These are phyloP conservation scores for Poeciliopsis paucimaculata DNA, from an alignment of 2,797 vertebrate genomes.

Conservation along the genomic window DNA sequence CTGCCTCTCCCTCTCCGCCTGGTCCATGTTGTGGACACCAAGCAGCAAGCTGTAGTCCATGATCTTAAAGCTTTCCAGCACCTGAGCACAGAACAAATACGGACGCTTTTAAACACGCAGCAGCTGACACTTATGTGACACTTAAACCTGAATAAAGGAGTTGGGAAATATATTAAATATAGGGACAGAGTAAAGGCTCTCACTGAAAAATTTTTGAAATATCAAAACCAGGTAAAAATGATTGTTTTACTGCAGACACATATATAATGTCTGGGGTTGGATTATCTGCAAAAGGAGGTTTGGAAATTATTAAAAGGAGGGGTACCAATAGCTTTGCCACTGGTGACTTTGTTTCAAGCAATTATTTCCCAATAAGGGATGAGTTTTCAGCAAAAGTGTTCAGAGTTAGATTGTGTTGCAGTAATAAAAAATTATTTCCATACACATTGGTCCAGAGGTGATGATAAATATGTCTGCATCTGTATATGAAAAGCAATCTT, in stretches of 20 bases:
- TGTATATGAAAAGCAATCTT: background rate
- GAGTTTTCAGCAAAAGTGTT: background rate
- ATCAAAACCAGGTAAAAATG: background rate
- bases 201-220: background rate
- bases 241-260: background rate
- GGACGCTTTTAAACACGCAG: background rate
- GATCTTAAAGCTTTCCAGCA: constrained; percentile 98
- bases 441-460: background rate
- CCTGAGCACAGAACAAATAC: constrained; percentile 71
- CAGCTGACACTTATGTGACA: constrained; percentile 15
- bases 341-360: background rate
- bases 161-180: background rate
- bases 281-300: too few relatives aligned
- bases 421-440: background rate
- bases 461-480: background rate
- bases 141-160: background rate
- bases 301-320: too few relatives aligned
- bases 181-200: background rate
- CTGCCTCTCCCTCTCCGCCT: constrained; percentile 90
- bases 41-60: constrained; percentile 99
- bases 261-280: too few relatives aligned
- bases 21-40: constrained; percentile 97
- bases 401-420: background rate
- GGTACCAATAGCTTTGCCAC: background rate
- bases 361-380: background rate